phyloP scores from a whole-genome alignment of 2,888 invertebrate species.

The Acholoe squamosa region DNA sequence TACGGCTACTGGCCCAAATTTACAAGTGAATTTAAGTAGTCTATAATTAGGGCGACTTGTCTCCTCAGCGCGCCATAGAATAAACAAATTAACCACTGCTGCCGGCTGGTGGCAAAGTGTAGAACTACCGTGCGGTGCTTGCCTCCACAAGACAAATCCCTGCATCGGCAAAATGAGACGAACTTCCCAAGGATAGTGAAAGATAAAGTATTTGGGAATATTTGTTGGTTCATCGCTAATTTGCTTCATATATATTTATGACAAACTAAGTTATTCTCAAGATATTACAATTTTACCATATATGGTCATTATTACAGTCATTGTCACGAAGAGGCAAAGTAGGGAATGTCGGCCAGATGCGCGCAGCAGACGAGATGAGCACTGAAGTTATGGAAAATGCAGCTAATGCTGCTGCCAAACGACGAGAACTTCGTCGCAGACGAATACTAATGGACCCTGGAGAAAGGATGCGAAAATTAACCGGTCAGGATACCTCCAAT shows the following conservation, averaged over 20 bases:
- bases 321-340: conserved; percentile 21
- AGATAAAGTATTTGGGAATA: no score
- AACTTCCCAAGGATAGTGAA: no score
- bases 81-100: no score
- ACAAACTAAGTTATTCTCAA: conserved; percentile 32
- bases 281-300: neutral
- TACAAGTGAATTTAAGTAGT: no score
- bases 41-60: no score
- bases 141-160: no score
- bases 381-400: conserved; percentile 58
- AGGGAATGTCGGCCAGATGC: conserved; percentile 46
- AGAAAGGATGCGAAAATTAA: conserved; percentile 53
- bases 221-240: no score
- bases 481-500: conserved; percentile 25
- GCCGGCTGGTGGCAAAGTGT: no score
- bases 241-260: neutral
- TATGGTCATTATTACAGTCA: neutral
- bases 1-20: no score
- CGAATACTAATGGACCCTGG: conserved; percentile 48
- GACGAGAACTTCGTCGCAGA: conserved; percentile 28
- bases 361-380: conserved; percentile 53
- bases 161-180: no score
- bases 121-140: no score
- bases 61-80: no score
- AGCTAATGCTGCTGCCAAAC: conserved; percentile 55